These are phyloP conservation scores for Ciconia maguari DNA, from an alignment of 2,113 vertebrate species.

Conservation along the genomic window DNA sequence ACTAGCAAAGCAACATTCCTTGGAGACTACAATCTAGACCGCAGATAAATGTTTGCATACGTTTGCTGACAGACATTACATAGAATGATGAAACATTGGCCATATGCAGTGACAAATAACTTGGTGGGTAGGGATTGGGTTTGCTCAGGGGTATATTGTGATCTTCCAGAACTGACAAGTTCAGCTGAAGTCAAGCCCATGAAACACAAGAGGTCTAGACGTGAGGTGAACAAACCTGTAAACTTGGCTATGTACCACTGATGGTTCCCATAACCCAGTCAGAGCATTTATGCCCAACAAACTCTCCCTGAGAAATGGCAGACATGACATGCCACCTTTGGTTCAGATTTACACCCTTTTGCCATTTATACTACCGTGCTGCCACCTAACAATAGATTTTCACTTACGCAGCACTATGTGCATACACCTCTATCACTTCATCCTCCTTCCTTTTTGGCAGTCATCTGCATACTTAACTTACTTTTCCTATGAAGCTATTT, in stretches of 20 bases:
- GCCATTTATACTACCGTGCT: not conserved
- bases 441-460: not conserved
- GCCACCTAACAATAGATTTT: not conserved
- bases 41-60: not conserved
- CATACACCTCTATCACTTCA: not conserved
- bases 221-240: not conserved
- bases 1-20: not conserved
- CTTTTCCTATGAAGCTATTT: not conserved
- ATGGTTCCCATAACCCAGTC: not conserved
- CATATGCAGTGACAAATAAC: not conserved
- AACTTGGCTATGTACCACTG: not conserved
- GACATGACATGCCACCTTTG: not conserved
- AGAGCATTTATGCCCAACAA: not conserved
- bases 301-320: not conserved
- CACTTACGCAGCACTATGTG: not conserved
- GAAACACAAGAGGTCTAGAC: not conserved
- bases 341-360: not conserved
- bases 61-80: not conserved
- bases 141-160: not conserved
- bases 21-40: not conserved
- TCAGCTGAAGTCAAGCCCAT: not conserved
- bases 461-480: not conserved
- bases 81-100: not conserved
- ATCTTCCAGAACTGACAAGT: not conserved
- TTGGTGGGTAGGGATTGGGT: too few species aligned